Evolutionary conservation across 92 coral and sea anemone genomes (phyloP).

Genomic region (Ricordea florida): DNA sequence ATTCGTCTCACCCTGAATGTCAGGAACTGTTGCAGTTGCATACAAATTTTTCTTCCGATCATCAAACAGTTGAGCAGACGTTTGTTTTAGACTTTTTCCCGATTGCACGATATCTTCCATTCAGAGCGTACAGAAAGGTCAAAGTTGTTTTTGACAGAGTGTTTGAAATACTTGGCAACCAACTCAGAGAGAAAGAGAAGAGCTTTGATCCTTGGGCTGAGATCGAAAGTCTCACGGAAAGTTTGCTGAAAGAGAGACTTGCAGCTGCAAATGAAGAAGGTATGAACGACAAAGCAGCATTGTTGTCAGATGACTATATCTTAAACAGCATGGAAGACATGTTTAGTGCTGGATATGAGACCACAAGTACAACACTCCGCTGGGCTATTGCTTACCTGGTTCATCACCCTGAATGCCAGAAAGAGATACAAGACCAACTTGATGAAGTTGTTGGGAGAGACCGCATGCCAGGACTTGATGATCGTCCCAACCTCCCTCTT

Average conservation of each 20-base stretch:
- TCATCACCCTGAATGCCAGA: too few species aligned
- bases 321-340: constrained; percentile 22
- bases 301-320: constrained; percentile 13
- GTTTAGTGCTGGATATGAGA: constrained; percentile 40
- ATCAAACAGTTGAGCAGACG: background rate
- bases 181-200: background rate
- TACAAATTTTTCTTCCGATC: background rate
- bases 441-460: constrained; percentile 32
- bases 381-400: too few species aligned
- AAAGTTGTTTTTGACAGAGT: background rate
- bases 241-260: constrained; percentile 6
- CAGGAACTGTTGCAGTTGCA: constrained; percentile 12
- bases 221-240: background rate
- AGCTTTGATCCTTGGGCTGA: background rate
- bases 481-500: constrained; percentile 25
- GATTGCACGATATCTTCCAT: background rate
- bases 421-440: constrained; percentile 9
- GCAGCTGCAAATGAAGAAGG: constrained; percentile 8
- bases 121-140: background rate
- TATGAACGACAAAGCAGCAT: background rate
- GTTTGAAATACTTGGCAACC: background rate
- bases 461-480: constrained; percentile 8
- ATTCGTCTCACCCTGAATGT: constrained; percentile 23
- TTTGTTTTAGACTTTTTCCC: background rate
- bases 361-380: too few species aligned